Conservation (phyloP, 2,888 invertebrate species). For the Aleiodes alternator region DNA sequence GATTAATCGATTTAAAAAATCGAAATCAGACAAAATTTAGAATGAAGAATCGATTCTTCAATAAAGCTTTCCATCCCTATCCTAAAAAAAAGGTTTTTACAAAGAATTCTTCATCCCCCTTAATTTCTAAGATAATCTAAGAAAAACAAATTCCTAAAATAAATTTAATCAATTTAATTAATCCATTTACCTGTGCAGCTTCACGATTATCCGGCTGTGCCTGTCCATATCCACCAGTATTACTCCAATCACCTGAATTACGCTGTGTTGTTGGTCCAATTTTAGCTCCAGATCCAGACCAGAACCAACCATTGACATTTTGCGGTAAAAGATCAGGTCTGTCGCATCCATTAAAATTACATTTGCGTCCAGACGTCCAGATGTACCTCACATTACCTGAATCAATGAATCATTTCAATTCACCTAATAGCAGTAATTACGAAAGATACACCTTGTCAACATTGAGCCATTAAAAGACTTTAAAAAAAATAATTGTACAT, state of each 20-base stretch:
- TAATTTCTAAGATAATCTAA: too few species aligned
- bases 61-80: too few species aligned
- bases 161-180: not conserved
- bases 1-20: too few species aligned
- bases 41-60: too few species aligned
- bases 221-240: conserved; percentile 91
- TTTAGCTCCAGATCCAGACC: conserved; percentile 95
- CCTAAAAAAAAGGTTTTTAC: too few species aligned
- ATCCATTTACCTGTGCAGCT: conserved; percentile 84
- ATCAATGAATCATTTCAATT: conserved; percentile 11
- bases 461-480: not conserved
- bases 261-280: conserved; percentile 92
- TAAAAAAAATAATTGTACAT: conserved; percentile 28
- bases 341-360: conserved; percentile 94
- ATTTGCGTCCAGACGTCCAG: conserved; percentile 94
- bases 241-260: conserved; percentile 93
- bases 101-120: too few species aligned
- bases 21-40: too few species aligned
- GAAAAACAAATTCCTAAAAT: too few species aligned
- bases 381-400: conserved; percentile 81
- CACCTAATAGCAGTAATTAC: not conserved
- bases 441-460: too few species aligned
- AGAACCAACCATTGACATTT: conserved; percentile 93
- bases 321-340: conserved; percentile 89
- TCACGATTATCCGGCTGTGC: conserved; percentile 93